These are phyloP conservation scores for Tinamus major DNA, from an alignment of 2,797 vertebrate species.

Conservation along the genomic window DNA sequence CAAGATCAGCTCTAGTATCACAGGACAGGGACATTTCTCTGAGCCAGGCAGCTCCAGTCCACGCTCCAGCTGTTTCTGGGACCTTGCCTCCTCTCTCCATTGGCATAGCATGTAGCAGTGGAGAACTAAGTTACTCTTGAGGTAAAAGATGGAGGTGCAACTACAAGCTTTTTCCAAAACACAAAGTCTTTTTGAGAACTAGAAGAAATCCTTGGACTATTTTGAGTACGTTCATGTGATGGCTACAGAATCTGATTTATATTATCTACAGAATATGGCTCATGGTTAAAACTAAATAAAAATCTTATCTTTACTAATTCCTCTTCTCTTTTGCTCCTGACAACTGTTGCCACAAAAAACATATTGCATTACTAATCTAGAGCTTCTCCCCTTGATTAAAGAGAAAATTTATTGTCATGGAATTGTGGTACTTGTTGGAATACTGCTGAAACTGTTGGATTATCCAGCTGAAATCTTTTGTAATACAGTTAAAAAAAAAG, in stretches of 20 bases:
- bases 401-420: not conserved
- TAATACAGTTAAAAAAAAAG: not conserved
- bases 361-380: not conserved
- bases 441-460: not conserved
- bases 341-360: not conserved
- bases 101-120: not conserved
- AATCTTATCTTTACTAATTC: not conserved
- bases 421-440: not conserved
- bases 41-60: not conserved
- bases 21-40: not conserved
- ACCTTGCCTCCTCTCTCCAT: not conserved
- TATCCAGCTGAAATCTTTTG: not conserved
- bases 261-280: not conserved
- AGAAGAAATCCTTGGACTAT: not conserved
- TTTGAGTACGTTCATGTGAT: not conserved
- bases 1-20: not conserved
- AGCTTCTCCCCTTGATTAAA: not conserved
- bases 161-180: not conserved
- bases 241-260: not conserved
- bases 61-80: not conserved
- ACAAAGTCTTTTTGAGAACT: not conserved
- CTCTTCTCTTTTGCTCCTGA: not conserved
- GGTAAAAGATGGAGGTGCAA: not conserved
- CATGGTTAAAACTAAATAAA: not conserved
- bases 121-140: not conserved